Percentiles rank a stretch among this genome's conserved stretches.
Evolutionary conservation across 30 jellyfish, hydroid and myxozoan species (phyloP).

Genomic region (Turritopsis dohrnii): DNA sequence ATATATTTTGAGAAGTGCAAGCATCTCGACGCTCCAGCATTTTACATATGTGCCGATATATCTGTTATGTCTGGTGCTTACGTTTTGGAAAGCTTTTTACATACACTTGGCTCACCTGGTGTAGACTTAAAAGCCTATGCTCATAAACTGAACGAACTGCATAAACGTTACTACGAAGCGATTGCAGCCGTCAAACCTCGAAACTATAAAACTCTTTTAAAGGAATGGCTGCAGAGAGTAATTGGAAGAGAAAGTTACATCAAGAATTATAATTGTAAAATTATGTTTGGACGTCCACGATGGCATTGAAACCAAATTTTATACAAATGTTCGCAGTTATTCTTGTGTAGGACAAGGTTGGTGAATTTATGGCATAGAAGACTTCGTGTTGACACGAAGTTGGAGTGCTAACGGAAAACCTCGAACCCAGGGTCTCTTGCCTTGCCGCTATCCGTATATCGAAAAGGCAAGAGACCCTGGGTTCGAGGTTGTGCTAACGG

Average conservation of each 20-base stretch:
- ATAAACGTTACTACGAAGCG: background rate
- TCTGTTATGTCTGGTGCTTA: background rate
- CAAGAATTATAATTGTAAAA: background rate
- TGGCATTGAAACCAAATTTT: background rate
- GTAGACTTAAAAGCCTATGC: background rate
- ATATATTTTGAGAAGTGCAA: background rate
- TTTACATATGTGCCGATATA: background rate
- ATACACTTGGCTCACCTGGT: background rate
- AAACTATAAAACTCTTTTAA: background rate
- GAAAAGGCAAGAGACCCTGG: too few species aligned
- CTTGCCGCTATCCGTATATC: too few species aligned
- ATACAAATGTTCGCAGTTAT: too few species aligned
- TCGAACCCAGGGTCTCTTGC: too few species aligned
- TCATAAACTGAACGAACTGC: background rate
- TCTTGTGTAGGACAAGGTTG: too few species aligned
- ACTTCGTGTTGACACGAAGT: too few species aligned
- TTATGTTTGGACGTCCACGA: background rate
- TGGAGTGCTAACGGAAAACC: too few species aligned
- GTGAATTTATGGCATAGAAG: too few species aligned
- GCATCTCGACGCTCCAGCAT: conserved; percentile 1
- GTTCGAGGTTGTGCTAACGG: too few species aligned
- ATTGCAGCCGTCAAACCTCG: background rate
- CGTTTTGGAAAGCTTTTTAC: background rate
- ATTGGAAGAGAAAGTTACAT: conserved; percentile 5
- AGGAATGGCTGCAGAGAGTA: background rate